phyloP scores from a whole-genome alignment of 2,113 vertebrate species.

The Pseudopipra pipra region DNA sequence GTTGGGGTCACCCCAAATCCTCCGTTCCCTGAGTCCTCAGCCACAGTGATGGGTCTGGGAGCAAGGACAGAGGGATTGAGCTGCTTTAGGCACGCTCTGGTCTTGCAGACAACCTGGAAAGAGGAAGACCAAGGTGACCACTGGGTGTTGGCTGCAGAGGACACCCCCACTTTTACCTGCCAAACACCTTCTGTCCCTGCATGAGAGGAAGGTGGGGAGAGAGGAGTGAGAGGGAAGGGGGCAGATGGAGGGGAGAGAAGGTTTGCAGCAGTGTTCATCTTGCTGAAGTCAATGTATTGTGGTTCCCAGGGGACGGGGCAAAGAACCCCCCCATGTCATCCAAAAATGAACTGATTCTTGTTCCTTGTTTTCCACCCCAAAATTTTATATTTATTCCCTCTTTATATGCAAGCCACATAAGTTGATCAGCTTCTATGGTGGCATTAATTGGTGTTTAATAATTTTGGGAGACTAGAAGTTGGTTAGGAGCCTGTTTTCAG shows the following conservation, averaged over 20 bases:
- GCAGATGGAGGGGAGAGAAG: neutral
- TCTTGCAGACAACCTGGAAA: neutral
- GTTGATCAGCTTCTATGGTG: neutral
- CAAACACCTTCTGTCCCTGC: neutral
- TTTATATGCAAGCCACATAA: neutral
- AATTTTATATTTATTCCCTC: neutral
- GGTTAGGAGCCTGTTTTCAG: neutral
- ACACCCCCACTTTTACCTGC: neutral
- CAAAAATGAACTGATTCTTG: neutral
- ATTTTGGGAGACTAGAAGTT: neutral
- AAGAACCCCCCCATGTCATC: fast-evolving
- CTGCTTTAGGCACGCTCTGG: neutral
- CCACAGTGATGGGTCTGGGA: neutral
- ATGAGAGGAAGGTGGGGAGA: neutral
- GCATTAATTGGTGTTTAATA: neutral
- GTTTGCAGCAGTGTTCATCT: neutral
- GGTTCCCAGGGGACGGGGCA: neutral
- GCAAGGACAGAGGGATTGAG: neutral
- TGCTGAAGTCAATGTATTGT: neutral
- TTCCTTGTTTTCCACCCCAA: neutral
- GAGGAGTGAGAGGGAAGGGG: neutral
- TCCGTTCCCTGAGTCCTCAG: neutral
- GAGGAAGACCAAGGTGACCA: neutral
- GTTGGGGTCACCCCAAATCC: neutral
- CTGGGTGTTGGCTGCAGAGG: neutral